These are phyloP conservation scores for Bufo bufo DNA, from an alignment of 2,113 vertebrate species.

Conservation along the genomic window DNA sequence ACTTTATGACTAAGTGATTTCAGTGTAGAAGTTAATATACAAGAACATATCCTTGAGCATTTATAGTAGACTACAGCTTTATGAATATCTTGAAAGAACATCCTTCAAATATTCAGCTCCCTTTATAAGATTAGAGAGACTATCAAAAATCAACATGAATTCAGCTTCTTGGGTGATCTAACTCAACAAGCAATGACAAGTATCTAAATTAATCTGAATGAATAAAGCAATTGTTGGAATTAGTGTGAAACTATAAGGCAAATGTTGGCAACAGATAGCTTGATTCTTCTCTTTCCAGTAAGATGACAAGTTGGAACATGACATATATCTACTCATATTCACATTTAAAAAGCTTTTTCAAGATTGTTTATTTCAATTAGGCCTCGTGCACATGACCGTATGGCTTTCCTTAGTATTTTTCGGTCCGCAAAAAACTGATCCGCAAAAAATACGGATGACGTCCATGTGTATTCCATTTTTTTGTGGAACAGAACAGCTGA, in stretches of 20 bases:
- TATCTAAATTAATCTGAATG: not conserved
- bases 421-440: too few species aligned
- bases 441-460: too few species aligned
- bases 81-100: not conserved
- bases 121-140: conserved; percentile 2
- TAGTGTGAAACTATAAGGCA: not conserved
- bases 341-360: not conserved
- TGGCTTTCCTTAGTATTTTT: too few species aligned
- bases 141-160: conserved; percentile 14
- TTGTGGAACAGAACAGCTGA: too few species aligned
- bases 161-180: conserved; percentile 21
- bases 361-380: not conserved
- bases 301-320: not conserved
- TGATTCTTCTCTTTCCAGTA: conserved; percentile 21
- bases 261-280: not conserved
- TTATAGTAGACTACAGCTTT: not conserved
- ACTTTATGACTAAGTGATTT: not conserved
- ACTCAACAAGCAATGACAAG: conserved; percentile 20
- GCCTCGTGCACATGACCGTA: too few species aligned
- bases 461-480: too few species aligned
- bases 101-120: not conserved
- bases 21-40: not conserved
- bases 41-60: not conserved
- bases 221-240: conserved; percentile 15
- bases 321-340: not conserved